Percentiles rank a stretch among this genome's conserved stretches.
Evolutionary conservation across 2,113 vertebrate genomes (phyloP).

Genomic region (Malurus alboscapulatus): DNA sequence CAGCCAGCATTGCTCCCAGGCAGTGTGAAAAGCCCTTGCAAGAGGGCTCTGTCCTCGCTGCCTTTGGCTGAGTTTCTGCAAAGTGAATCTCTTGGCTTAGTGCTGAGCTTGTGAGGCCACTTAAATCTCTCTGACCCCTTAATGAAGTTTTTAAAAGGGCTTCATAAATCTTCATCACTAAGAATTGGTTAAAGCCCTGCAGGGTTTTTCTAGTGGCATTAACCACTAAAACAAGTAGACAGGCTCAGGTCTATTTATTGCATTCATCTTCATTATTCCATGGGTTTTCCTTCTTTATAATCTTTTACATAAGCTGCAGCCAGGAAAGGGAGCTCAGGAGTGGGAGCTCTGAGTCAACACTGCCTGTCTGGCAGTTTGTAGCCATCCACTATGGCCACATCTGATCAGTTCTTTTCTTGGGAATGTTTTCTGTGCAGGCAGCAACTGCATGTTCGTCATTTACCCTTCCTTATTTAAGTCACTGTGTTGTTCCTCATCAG

Average conservation of each 20-base stretch:
- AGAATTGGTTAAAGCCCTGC: constrained; percentile 5
- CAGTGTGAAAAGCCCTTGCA: neutral
- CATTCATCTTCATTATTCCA: constrained; percentile 39
- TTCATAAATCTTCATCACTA: constrained; percentile 52
- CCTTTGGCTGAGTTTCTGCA: constrained; percentile 2
- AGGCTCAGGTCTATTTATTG: constrained; percentile 23
- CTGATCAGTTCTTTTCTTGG: neutral
- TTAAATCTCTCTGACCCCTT: constrained; percentile 44
- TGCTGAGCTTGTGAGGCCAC: neutral
- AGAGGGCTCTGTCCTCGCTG: neutral
- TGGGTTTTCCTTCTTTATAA: neutral
- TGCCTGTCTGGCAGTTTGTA: neutral
- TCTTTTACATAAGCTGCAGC: neutral
- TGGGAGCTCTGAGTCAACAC: neutral
- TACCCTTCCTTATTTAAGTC: neutral
- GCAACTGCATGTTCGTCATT: neutral
- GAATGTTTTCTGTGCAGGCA: neutral
- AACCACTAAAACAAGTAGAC: constrained; percentile 13
- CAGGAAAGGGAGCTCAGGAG: neutral
- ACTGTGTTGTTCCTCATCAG: neutral
- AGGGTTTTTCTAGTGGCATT: constrained; percentile 16
- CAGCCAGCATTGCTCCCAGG: neutral
- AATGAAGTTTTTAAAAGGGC: constrained; percentile 51
- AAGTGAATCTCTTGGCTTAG: constrained; percentile 14
- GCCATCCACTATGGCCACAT: neutral